Conservation (phyloP, 2,113 vertebrate species). For the Eulacestoma nigropectus region DNA sequence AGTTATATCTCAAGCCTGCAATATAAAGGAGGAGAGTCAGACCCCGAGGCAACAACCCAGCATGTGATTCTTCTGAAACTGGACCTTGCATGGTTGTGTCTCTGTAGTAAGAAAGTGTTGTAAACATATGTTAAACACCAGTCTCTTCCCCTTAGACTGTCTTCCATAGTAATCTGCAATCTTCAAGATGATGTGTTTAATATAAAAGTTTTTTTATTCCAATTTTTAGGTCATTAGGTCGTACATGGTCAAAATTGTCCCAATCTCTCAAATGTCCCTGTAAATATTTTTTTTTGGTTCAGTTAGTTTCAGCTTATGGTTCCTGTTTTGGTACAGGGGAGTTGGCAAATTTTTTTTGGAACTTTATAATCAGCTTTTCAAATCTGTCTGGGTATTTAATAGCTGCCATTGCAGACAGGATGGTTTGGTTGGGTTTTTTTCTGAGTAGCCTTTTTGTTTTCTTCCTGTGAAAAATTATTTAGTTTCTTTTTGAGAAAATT, state of each 20-base stretch:
- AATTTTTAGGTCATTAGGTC: background rate
- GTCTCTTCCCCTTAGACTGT: background rate
- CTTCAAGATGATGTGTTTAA: background rate
- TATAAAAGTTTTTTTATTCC: background rate
- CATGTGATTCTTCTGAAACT: background rate
- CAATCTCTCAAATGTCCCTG: rapidly evolving
- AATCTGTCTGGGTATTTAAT: background rate
- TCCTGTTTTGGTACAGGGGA: rapidly evolving
- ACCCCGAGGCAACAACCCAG: background rate
- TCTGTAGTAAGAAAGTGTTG: background rate
- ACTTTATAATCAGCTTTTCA: background rate
- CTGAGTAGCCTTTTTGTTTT: background rate
- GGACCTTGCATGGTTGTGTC: background rate
- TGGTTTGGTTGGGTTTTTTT: background rate
- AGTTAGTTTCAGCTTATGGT: background rate
- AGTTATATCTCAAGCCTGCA: background rate
- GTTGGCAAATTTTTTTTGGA: background rate
- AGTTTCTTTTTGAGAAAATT: background rate
- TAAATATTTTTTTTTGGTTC: background rate
- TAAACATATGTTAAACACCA: background rate
- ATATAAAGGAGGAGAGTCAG: background rate
- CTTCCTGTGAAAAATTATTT: background rate
- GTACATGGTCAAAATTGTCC: background rate
- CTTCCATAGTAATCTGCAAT: background rate
- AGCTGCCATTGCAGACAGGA: background rate